Conservation (phyloP, 92 coral and sea anemone genomes). For the Umimayanthus kanabou region DNA sequence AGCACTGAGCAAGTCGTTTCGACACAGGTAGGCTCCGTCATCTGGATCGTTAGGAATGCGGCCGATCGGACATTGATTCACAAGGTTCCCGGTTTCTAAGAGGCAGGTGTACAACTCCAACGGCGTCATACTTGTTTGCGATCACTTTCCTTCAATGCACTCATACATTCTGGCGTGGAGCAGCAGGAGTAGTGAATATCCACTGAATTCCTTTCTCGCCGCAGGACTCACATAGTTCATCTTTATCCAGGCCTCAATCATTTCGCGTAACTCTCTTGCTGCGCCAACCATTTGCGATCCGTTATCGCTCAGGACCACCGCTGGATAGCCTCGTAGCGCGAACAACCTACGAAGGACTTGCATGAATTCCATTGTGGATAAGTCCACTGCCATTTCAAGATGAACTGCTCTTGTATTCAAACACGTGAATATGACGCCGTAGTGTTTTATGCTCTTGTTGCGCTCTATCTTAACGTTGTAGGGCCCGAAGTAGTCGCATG, state of each 20-base stretch:
- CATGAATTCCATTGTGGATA: conserved; percentile 65
- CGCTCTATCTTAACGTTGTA: conserved; percentile 49
- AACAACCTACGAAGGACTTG: conserved; percentile 63
- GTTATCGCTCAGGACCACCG: conserved; percentile 60
- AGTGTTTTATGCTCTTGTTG: conserved; percentile 62
- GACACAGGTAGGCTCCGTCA: too few relatives aligned
- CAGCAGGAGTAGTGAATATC: conserved; percentile 60
- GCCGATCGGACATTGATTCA: too few relatives aligned
- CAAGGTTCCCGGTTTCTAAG: too few relatives aligned
- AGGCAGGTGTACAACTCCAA: too few relatives aligned
- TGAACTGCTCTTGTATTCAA: conserved; percentile 67
- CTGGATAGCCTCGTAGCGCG: conserved; percentile 62
- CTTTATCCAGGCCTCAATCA: conserved; percentile 52
- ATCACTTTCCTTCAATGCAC: too few relatives aligned
- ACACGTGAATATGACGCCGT: conserved; percentile 66
- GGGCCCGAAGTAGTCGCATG: conserved; percentile 63
- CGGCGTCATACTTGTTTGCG: too few relatives aligned
- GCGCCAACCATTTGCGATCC: conserved; percentile 67
- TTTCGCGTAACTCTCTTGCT: conserved; percentile 52
- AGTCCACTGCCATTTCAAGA: conserved; percentile 60
- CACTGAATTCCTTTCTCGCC: conserved; percentile 66
- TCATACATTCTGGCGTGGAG: conserved; percentile 57
- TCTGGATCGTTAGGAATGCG: too few relatives aligned
- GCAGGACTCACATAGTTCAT: conserved; percentile 44
- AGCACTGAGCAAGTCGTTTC: background rate